Conservation (phyloP, 2,797 vertebrate species). For the Lindbergichthys nudifrons region DNA sequence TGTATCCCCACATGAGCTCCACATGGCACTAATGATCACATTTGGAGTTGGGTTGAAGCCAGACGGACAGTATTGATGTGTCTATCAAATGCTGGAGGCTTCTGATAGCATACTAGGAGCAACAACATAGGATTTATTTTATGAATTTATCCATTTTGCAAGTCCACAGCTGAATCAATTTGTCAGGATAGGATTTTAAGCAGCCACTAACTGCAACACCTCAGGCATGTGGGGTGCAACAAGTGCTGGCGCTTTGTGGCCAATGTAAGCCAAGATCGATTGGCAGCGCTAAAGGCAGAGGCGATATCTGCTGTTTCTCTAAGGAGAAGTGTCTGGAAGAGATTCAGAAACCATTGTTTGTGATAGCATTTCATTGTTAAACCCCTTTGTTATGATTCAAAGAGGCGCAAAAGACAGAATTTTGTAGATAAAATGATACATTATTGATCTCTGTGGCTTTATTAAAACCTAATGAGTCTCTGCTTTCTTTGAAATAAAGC, state of each 20-base stretch:
- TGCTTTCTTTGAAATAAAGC: background rate
- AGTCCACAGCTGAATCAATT: constrained; percentile 5
- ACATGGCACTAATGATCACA: constrained; percentile 19
- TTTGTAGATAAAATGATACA: background rate
- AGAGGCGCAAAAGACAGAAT: background rate
- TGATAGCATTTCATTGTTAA: background rate
- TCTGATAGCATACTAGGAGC: background rate
- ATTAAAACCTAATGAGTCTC: background rate
- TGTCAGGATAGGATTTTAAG: constrained; percentile 3
- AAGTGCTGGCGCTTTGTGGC: constrained; percentile 19
- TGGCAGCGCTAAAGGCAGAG: background rate
- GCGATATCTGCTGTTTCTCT: background rate
- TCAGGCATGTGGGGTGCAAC: constrained; percentile 14
- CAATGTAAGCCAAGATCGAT: constrained; percentile 10
- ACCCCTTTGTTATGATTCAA: background rate
- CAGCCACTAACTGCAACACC: background rate
- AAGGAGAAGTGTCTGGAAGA: background rate
- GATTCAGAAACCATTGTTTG: background rate
- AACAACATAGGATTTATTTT: constrained; percentile 6
- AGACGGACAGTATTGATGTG: background rate
- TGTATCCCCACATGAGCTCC: constrained; percentile 12
- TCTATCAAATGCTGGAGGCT: background rate
- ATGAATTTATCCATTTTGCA: background rate
- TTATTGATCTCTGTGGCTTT: background rate
- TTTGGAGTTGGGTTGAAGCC: constrained; percentile 1